phyloP scores from a whole-genome alignment of 2,797 vertebrate genomes.

The Gephyroberyx darwinii region DNA sequence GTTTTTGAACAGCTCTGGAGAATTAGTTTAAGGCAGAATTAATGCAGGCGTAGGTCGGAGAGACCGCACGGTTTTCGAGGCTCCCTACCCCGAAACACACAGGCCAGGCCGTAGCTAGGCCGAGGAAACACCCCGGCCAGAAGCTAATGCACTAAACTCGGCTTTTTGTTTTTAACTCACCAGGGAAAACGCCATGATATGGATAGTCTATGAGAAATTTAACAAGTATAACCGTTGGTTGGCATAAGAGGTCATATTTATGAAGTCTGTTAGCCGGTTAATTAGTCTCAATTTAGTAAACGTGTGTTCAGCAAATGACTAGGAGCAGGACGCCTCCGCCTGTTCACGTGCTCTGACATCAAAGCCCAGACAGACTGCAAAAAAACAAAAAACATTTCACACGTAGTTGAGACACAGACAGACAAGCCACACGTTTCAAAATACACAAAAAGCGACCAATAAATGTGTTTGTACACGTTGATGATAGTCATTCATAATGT shows the following conservation, averaged over 20 bases:
- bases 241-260: constrained; percentile 56
- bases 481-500: no score
- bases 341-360: constrained; percentile 63
- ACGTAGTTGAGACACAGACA: no score
- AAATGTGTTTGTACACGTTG: no score
- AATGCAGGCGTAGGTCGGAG: not conserved
- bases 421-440: no score
- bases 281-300: constrained; percentile 72
- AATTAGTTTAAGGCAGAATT: not conserved
- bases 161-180: constrained; percentile 70
- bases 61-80: not conserved
- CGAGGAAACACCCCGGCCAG: no score
- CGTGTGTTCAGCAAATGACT: constrained; percentile 59
- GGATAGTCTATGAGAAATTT: constrained; percentile 52
- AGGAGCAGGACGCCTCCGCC: not conserved
- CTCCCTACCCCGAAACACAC: no score
- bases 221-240: constrained; percentile 48
- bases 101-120: no score
- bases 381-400: no score
- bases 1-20: not conserved
- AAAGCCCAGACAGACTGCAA: constrained; percentile 22
- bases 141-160: no score
- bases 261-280: constrained; percentile 47
- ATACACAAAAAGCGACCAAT: no score
- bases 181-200: constrained; percentile 84